These are phyloP conservation scores for Heliangelus exortis DNA, from an alignment of 2,797 vertebrate genomes.

Conservation along the genomic window DNA sequence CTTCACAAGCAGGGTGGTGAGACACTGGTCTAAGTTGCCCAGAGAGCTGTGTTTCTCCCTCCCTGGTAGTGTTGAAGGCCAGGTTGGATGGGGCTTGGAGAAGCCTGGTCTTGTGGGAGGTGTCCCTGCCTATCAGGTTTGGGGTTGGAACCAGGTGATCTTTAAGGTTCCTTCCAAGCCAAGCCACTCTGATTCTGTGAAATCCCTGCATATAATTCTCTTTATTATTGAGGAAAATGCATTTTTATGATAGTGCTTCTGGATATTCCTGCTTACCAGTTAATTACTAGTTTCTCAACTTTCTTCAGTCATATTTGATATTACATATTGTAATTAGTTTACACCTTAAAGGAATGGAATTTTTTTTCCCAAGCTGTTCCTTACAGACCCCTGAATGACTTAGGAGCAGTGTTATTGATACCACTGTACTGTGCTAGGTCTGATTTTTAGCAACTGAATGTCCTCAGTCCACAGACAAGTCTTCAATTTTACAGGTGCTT, in stretches of 20 bases:
- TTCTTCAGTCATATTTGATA: not conserved
- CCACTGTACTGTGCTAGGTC: not conserved
- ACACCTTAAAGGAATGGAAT: not conserved
- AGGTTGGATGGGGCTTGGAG: too few species aligned
- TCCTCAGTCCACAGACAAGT: not conserved
- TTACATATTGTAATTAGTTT: not conserved
- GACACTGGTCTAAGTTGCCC: too few species aligned
- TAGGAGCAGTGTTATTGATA: not conserved
- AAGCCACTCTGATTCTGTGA: too few species aligned
- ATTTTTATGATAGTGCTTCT: not conserved
- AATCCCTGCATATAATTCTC: not conserved
- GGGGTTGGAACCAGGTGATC: too few species aligned
- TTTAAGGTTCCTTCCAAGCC: too few species aligned
- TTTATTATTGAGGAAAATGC: not conserved
- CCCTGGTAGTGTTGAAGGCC: too few species aligned
- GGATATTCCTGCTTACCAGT: not conserved
- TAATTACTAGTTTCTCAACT: not conserved
- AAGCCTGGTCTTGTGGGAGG: too few species aligned
- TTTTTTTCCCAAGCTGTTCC: not conserved
- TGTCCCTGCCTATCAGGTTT: too few species aligned
- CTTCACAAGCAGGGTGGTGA: too few species aligned
- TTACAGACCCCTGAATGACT: not conserved
- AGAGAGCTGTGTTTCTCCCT: too few species aligned
- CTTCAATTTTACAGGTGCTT: not conserved
- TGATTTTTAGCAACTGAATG: not conserved